A percentile compares a stretch with the other conserved stretches of the same genome.
Conservation (phyloP, 1,140 invertebrate species). For the Rhopalosiphum maidis region DNA sequence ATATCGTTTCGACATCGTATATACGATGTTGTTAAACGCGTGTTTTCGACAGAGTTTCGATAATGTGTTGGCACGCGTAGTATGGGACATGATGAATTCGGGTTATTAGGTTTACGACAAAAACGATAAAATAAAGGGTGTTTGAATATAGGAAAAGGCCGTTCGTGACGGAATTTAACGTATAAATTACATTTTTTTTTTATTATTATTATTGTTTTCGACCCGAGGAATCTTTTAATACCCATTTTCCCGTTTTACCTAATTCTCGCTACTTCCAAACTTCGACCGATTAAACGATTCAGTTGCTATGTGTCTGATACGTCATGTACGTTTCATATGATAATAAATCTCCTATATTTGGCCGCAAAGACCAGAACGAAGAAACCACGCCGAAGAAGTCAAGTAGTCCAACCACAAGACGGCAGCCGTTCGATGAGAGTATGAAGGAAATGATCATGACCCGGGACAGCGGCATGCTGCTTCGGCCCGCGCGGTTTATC, state of each 20-base stretch:
- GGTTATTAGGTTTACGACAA: not conserved
- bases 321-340: not conserved
- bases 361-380: not conserved
- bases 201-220: not conserved
- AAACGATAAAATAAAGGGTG: conserved; percentile 14
- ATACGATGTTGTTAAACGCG: not conserved
- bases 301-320: not conserved
- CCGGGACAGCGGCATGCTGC: conserved; percentile 49
- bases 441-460: conserved; percentile 29
- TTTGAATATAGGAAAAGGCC: not conserved
- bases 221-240: not conserved
- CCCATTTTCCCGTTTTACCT: not conserved
- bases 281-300: not conserved
- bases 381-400: not conserved
- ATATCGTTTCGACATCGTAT: not conserved
- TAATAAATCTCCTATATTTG: not conserved
- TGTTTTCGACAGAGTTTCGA: not conserved
- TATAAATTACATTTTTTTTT: not conserved
- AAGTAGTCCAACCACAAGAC: not conserved
- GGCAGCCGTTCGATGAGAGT: not conserved
- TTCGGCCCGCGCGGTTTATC: not conserved
- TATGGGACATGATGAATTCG: not conserved
- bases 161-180: not conserved
- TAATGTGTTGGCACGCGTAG: not conserved
- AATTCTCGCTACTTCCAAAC: not conserved